These are phyloP conservation scores for Loripinus fragilis DNA, from an alignment of 2,888 invertebrate species.

Conservation along the genomic window DNA sequence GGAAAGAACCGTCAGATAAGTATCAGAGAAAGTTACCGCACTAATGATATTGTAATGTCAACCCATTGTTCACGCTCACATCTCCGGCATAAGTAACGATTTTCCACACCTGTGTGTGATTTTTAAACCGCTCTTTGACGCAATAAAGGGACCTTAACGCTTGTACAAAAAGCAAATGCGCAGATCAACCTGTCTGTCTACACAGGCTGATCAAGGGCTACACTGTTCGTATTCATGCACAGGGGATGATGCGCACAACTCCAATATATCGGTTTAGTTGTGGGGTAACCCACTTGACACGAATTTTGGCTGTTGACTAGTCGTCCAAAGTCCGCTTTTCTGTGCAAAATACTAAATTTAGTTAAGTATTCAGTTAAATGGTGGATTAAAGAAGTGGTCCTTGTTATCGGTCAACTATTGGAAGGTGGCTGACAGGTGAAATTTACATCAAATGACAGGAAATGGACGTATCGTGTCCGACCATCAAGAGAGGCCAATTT, in stretches of 20 bases:
- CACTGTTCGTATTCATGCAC: too few relatives aligned
- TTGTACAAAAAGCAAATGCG: too few relatives aligned
- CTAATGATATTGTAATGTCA: constrained; percentile 19
- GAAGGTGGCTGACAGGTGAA: constrained; percentile 15
- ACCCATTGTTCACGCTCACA: constrained; percentile 11
- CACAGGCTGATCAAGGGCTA: too few relatives aligned
- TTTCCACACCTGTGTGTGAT: constrained; percentile 13
- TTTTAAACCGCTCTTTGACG: too few relatives aligned
- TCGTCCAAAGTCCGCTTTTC: too few relatives aligned
- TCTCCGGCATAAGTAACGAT: constrained; percentile 16
- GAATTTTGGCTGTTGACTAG: too few relatives aligned
- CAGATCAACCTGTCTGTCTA: too few relatives aligned
- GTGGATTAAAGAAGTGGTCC: background rate
- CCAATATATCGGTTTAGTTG: too few relatives aligned
- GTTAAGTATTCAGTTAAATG: background rate
- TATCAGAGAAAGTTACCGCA: background rate
- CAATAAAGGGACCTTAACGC: background rate
- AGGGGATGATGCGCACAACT: too few relatives aligned
- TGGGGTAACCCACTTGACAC: too few relatives aligned
- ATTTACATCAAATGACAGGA: constrained; percentile 17
- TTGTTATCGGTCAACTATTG: constrained; percentile 12
- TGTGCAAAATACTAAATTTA: too few relatives aligned
- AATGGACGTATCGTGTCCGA: constrained; percentile 20
- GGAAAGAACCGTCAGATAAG: constrained; percentile 15
- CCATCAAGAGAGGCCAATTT: constrained; percentile 3